Percentiles rank a stretch among this genome's conserved stretches.
Conservation (phyloP, 2,113 vertebrate species). For the Cheirogaleus medius region DNA sequence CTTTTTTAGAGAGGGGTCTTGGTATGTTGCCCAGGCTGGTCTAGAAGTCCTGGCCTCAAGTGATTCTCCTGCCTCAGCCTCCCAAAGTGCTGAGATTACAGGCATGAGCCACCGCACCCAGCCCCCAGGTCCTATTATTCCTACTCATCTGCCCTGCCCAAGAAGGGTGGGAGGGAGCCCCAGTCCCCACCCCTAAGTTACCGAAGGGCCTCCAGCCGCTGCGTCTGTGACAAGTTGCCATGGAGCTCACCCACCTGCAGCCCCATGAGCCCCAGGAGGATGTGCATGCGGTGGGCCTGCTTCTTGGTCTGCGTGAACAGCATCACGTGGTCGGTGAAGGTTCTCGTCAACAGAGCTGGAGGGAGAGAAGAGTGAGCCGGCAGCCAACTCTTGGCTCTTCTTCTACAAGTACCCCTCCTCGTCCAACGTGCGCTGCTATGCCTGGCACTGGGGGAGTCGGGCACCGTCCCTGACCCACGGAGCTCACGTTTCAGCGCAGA, state of each 20-base stretch:
- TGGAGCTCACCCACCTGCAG: conserved; percentile 96
- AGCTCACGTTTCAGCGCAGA: background rate
- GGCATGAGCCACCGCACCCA: no score
- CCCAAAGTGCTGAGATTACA: no score
- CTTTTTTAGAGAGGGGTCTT: no score
- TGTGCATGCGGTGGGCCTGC: conserved; percentile 98
- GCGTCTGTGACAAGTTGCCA: conserved; percentile 95
- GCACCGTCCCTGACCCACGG: background rate
- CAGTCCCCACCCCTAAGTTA: conserved; percentile 52
- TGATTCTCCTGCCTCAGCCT: no score
- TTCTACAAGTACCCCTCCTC: fast-evolving
- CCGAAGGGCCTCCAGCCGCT: conserved; percentile 95
- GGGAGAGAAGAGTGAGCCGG: conserved; percentile 26
- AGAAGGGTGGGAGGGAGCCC: background rate
- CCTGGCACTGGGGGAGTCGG: background rate
- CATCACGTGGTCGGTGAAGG: conserved; percentile 97
- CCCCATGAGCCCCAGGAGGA: conserved; percentile 95
- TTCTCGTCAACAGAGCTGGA: conserved; percentile 94
- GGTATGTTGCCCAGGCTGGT: no score
- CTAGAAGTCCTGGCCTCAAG: no score
- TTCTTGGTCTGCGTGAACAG: conserved; percentile 99
- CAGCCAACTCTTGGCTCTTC: background rate
- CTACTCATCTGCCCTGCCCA: background rate
- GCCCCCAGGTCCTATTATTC: background rate
- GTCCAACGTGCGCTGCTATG: background rate